Evolutionary conservation across 2,113 vertebrate genomes (phyloP).

Genomic region (Lepus timidus): DNA sequence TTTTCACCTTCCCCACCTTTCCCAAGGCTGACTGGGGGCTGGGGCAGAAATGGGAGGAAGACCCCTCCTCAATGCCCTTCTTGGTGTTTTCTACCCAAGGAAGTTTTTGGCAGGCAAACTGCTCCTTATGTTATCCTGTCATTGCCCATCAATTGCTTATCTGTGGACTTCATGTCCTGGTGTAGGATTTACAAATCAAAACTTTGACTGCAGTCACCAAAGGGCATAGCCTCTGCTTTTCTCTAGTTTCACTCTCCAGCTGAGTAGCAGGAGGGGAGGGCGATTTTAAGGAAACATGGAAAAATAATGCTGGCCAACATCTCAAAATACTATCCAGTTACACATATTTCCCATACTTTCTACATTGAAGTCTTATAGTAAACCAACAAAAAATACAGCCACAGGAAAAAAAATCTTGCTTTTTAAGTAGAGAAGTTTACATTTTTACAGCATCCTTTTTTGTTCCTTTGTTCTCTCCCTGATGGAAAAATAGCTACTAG

Average conservation of each 20-base stretch:
- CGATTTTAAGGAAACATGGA: slow-evolving; percentile 10
- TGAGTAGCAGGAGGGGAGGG: neutral
- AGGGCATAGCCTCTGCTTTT: slow-evolving; percentile 17
- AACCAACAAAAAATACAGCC: neutral
- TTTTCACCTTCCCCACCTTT: neutral
- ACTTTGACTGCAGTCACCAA: neutral
- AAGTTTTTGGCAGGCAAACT: neutral
- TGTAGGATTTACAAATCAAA: neutral
- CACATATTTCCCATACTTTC: neutral
- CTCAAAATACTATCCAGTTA: neutral
- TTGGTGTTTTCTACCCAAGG: neutral
- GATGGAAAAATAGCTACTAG: neutral
- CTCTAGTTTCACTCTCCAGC: neutral
- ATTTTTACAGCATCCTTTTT: neutral
- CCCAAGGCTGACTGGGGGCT: neutral
- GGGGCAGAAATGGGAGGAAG: neutral
- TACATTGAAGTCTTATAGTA: neutral
- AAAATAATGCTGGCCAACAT: neutral
- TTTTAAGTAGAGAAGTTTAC: neutral
- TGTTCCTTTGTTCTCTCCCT: neutral
- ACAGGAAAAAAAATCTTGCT: neutral
- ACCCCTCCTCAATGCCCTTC: neutral
- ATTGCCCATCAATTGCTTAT: neutral
- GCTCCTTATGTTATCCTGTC: neutral
- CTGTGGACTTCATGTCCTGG: neutral